Conservation (phyloP, 1,140 invertebrate species). For the Elymnias hypermnestra region DNA sequence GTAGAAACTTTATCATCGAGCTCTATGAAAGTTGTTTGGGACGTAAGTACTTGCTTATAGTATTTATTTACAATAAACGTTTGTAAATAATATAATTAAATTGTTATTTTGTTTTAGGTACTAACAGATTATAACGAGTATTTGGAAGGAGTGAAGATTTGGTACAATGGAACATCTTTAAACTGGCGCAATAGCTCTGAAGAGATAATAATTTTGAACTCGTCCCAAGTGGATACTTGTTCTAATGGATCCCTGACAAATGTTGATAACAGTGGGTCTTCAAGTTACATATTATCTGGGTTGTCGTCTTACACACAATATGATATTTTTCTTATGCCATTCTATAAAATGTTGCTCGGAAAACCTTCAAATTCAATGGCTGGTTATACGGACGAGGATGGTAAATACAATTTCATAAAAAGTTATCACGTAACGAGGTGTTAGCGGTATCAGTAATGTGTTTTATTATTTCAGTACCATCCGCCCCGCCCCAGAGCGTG, state of each 20-base stretch:
- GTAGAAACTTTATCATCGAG: slow-evolving; percentile 87
- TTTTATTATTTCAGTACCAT: slow-evolving; percentile 67
- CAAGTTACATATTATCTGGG: slow-evolving; percentile 77
- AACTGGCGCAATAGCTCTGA: slow-evolving; percentile 61
- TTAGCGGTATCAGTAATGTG: slow-evolving; percentile 4
- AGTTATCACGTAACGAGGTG: background rate
- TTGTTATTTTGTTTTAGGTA: slow-evolving; percentile 61
- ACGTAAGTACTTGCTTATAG: slow-evolving; percentile 81
- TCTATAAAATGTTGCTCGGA: slow-evolving; percentile 85
- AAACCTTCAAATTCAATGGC: slow-evolving; percentile 85
- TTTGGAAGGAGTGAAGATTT: slow-evolving; percentile 94
- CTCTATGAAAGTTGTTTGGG: slow-evolving; percentile 90
- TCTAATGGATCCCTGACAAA: slow-evolving; percentile 77
- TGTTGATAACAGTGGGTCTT: slow-evolving; percentile 80
- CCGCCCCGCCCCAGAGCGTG: slow-evolving; percentile 84
- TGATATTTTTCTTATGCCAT: slow-evolving; percentile 87
- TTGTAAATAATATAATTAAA: too few species aligned
- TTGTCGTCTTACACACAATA: slow-evolving; percentile 83
- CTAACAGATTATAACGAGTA: slow-evolving; percentile 76
- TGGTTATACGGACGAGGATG: slow-evolving; percentile 84
- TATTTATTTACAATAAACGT: too few species aligned
- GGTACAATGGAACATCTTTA: slow-evolving; percentile 80
- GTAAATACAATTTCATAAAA: slow-evolving; percentile 68
- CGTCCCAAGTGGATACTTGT: slow-evolving; percentile 43
- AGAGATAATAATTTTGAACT: slow-evolving; percentile 42